Evolutionary conservation across 1,140 invertebrate species (phyloP), one percentile per base, ranked within the genome.

Genomic region (Magallana angulata): DNA sequence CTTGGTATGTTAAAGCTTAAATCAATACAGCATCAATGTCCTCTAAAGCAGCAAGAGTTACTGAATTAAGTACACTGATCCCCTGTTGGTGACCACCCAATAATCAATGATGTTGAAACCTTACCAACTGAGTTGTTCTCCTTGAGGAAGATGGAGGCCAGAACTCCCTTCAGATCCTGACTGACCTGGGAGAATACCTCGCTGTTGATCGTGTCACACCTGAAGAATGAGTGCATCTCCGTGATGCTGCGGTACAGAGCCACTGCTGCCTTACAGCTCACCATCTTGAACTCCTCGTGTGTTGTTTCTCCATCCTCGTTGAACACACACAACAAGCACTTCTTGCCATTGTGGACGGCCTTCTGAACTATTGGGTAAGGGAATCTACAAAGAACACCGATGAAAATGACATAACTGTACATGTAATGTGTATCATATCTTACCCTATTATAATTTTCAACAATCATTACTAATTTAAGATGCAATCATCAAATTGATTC

Each of bases 211-310:
- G 97, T 98, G 93, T 98, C 97, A 95, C 97, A 98, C 91, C 97
- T 97, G 94, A 98, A 98, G 95, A 98, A 98, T 6, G 97, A 97
- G 93, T 98, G 97, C 92, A 97, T 97, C 94, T 98, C 98, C 0
- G 97, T 98, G 84, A 98, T 97, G n/a, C 97, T 97, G 68, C 97
- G 95, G 93, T 98, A 98, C 2, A 98, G 94, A 59, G 97, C 97
- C 18, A 96, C 97, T 9, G 97, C 97, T 18, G 97, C 96, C 36
- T 97, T 96, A 82, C 96, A 96, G 82, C 97, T 97, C 89, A 97
- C 96, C 94, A 98, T 96, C 95, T 97, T 97, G 88, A 98, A 96
- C 92, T 97, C 96, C 68, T 98, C 94, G 48, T 96, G 89, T 8
- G 86, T 88, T 1, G 96, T 95, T 36, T 97, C 97, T 86, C 97